phyloP scores from a whole-genome alignment of 2,113 vertebrate genomes.

The Ochotona curzoniae region DNA sequence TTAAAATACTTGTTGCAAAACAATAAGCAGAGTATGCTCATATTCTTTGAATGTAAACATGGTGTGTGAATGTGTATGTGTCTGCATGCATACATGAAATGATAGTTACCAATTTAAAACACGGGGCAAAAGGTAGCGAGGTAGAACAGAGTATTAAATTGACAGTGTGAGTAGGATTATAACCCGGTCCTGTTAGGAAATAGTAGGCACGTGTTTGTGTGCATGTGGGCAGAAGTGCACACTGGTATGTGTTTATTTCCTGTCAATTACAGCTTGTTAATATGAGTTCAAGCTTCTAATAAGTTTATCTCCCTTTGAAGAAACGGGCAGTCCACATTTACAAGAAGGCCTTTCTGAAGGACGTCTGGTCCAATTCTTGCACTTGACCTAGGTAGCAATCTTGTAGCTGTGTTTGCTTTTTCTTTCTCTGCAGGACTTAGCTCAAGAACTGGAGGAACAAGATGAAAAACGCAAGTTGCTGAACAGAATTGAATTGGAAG shows the following conservation, averaged over 20 bases:
- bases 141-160: background rate
- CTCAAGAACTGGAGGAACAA: slow-evolving; percentile 90
- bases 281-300: background rate
- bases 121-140: too few species aligned
- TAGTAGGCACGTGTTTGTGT: background rate
- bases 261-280: background rate
- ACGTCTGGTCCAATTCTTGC: background rate
- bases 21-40: background rate
- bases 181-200: background rate
- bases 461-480: slow-evolving; percentile 92
- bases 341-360: background rate
- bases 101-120: background rate
- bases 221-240: accelerated
- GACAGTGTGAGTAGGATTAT: background rate
- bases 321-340: background rate
- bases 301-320: background rate
- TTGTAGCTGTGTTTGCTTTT: slow-evolving; percentile 50
- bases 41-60: background rate
- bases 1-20: background rate
- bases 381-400: background rate
- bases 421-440: slow-evolving; percentile 86
- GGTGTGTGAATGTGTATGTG: background rate
- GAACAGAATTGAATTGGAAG: slow-evolving; percentile 90
- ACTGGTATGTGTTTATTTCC: background rate
- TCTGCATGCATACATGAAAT: background rate